Evolutionary conservation across 2,888 invertebrate genomes (phyloP), one percentile per base, ranked within the genome.

Genomic region (Arrhopalites spinosus): DNA sequence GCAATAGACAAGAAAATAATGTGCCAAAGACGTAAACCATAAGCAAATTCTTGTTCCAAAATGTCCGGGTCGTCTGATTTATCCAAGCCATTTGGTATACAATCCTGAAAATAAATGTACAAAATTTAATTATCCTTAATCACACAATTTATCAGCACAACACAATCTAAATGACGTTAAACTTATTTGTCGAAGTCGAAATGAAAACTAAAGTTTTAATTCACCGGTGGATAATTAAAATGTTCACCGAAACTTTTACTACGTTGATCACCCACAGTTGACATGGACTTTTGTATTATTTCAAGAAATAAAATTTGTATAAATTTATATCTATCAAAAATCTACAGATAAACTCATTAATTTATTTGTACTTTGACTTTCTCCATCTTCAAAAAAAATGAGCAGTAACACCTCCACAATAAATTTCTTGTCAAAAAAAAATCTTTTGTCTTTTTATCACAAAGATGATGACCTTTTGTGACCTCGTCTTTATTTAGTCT

Each of bases 1-100:
- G 90, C 90, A 75, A 91, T 86, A 83, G 90, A 89, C 78, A 93
- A 87, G 84, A 93, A 91, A 84, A 93, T 89, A 74, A 93, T 87
- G 85, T 95, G 94, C 95, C 95, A 95, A 71, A 92, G 88, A 79
- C 93, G 88, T 83, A 95, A 89, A 30, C 90, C 90, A 73, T 90
- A 90, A 59, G 91, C 85, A 36, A 91, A 88, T 75, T 88, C 87
- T 80, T 87, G 88, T 85, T 94, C 94, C 75, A 94, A 25, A 27
- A 68, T n/a, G n/a, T 74, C 74, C 17, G 63, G 50, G 20, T 73
- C 67, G 1, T 20, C n/a, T 29, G 29, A 29, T 1, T 61, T 13
- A 1, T 56, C n/a, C 7, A 29, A 47, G 5, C 69, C 75, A 36
- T 69, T 69, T 7, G 74, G 73, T 7, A 15, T 20, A 56, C 76